phyloP scores from a whole-genome alignment of 2,888 invertebrate genomes.

The Cryptocheilus praepositus region DNA sequence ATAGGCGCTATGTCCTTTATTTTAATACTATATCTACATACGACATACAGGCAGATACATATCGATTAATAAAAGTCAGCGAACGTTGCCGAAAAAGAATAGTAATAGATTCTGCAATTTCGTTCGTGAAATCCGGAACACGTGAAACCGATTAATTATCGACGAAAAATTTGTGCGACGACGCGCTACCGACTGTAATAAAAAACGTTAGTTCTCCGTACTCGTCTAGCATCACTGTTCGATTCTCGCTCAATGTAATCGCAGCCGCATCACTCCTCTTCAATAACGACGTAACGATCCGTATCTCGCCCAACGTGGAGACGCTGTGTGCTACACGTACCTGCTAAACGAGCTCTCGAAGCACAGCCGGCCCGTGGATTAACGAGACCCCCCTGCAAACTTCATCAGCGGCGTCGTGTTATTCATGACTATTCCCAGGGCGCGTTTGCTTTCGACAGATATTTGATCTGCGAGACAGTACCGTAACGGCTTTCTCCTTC shows the following conservation, averaged over 20 bases:
- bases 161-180: too few species aligned
- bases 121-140: too few species aligned
- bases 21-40: too few species aligned
- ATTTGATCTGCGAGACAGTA: constrained; percentile 45
- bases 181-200: too few species aligned
- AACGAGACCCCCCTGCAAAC: constrained; percentile 38
- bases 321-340: neutral
- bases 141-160: too few species aligned
- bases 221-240: too few species aligned
- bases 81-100: too few species aligned
- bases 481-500: neutral
- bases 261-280: neutral
- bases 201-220: too few species aligned
- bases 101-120: too few species aligned
- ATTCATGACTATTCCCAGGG: constrained; percentile 35
- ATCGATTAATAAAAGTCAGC: too few species aligned
- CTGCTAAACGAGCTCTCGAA: constrained; percentile 34
- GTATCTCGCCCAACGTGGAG: constrained; percentile 13
- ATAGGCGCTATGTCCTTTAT: too few species aligned
- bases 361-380: constrained; percentile 23
- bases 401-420: constrained; percentile 36
- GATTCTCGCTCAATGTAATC: neutral
- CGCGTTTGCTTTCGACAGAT: constrained; percentile 37
- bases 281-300: constrained; percentile 30
- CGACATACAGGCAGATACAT: too few species aligned